Conservation (phyloP, 2,797 vertebrate genomes). For the Percopsis omiscomaycus region DNA sequence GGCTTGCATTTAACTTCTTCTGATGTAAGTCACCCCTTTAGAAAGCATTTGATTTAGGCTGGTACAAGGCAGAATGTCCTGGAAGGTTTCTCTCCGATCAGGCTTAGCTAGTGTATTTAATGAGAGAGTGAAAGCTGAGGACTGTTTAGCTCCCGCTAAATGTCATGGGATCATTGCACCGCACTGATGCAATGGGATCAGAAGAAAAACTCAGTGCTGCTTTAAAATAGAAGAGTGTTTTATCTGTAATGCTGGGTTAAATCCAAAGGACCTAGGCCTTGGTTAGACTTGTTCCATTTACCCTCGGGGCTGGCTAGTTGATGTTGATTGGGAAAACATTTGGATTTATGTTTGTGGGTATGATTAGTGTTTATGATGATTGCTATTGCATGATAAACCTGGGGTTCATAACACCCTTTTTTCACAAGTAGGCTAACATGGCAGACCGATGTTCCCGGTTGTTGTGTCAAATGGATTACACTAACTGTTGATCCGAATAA, state of each 20-base stretch:
- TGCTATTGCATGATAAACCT: constrained; percentile 19
- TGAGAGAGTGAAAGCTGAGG: constrained; percentile 3
- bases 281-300: constrained; percentile 3
- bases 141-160: constrained; percentile 32
- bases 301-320: constrained; percentile 9
- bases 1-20: too few relatives aligned
- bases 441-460: neutral
- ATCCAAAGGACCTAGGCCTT: constrained; percentile 7
- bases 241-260: constrained; percentile 22
- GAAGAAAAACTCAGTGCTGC: neutral
- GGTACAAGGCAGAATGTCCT: neutral
- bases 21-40: too few relatives aligned
- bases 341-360: constrained; percentile 30
- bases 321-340: constrained; percentile 3
- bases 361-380: constrained; percentile 19
- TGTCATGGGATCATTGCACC: constrained; percentile 21
- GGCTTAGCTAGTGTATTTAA: constrained; percentile 7
- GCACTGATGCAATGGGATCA: constrained; percentile 21
- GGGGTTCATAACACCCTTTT: neutral
- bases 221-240: constrained; percentile 18
- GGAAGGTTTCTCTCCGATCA: neutral
- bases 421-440: neutral
- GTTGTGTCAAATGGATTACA: neutral
- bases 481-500: neutral
- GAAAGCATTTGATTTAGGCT: too few relatives aligned